Percentiles rank a stretch among this genome's conserved stretches.
Evolutionary conservation across 2,888 invertebrate species (phyloP).

Genomic region (Seira sanloemensis): DNA sequence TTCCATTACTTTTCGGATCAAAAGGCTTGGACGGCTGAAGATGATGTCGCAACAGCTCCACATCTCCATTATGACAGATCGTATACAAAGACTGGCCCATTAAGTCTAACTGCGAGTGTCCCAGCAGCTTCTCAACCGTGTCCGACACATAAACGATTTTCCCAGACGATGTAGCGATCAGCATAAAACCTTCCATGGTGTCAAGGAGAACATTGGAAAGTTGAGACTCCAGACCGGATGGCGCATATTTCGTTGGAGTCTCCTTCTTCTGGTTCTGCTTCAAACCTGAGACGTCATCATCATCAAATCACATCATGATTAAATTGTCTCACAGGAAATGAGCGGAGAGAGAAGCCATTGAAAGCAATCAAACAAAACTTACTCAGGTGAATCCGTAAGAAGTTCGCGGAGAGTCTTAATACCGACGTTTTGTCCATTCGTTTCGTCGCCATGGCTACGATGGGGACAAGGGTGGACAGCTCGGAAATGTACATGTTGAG

Average conservation of each 20-base stretch:
- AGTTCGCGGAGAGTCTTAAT: slow-evolving; percentile 89
- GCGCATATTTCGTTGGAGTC: slow-evolving; percentile 39
- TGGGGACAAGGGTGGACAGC: slow-evolving; percentile 88
- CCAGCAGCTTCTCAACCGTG: slow-evolving; percentile 88
- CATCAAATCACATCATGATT: too few species aligned
- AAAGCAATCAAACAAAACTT: slow-evolving; percentile 32
- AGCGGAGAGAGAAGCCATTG: too few species aligned
- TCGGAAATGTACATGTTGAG: slow-evolving; percentile 90
- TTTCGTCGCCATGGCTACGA: slow-evolving; percentile 87
- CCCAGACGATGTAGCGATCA: slow-evolving; percentile 87
- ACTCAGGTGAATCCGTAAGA: slow-evolving; percentile 83
- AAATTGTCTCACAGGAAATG: too few species aligned
- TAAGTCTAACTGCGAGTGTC: slow-evolving; percentile 90
- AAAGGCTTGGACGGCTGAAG: slow-evolving; percentile 72
- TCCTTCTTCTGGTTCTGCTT: slow-evolving; percentile 71
- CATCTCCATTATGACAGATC: slow-evolving; percentile 88
- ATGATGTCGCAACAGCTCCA: slow-evolving; percentile 77
- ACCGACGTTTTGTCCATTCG: slow-evolving; percentile 94
- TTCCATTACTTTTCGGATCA: slow-evolving; percentile 66
- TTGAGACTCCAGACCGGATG: slow-evolving; percentile 64
- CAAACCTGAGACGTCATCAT: slow-evolving; percentile 68
- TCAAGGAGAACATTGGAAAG: slow-evolving; percentile 74
- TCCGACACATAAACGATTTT: slow-evolving; percentile 91
- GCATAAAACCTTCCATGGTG: slow-evolving; percentile 84
- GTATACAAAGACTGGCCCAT: slow-evolving; percentile 88